Base-by-base conservation (phyloP, 2,113 vertebrate species). In the Amblyopsis rosae region DNA sequence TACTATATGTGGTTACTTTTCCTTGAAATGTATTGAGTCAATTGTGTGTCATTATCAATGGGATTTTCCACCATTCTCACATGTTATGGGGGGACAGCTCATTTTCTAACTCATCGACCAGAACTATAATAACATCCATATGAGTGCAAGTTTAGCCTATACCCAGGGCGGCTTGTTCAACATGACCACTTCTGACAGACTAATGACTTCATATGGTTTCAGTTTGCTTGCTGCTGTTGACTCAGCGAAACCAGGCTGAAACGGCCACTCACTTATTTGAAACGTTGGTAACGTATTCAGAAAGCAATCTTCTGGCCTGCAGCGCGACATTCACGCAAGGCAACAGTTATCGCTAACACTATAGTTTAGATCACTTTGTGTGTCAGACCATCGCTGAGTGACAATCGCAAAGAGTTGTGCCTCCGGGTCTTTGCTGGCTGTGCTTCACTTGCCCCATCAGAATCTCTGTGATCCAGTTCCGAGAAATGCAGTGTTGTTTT, bases 391-490 rank as follows among this genome's bases (percentile, higher is more conserved):
- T 76, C 45, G 72, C 16, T 69, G 59, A 55, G 17, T 9, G 13
- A 12, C 76, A 51, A 32, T 16, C 57, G 46, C 68, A 67, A 3
- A 61, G 79, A 75, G 58, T 67, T 6, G 1, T 89, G 84, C 87
- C 41, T 89, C 84, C 17, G 19, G 61, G 63, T 59, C 59, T 45
- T 67, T 67, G 73, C 62, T 59, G 17, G 65, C 72, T 56, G 59
- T 64, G 70, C 2, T 32, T 69, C 50, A 65, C 35, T 19, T 59
- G 55, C 47, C 60, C 71, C 60, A 72, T 81, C 82, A 80, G 79
- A 81, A 83, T 80, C 54, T 9, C n/a, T n/a, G 59, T 82, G 82
- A 85, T 62, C 82, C 81, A 77, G 75, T 73, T 45, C 50, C 35
- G 35, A 41, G 35, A 26, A 26, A 41, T 41, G 0, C 35, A 7